These are phyloP conservation scores for Thaumatotibia leucotreta DNA, from an alignment of 1,140 invertebrate species.

Conservation along the genomic window DNA sequence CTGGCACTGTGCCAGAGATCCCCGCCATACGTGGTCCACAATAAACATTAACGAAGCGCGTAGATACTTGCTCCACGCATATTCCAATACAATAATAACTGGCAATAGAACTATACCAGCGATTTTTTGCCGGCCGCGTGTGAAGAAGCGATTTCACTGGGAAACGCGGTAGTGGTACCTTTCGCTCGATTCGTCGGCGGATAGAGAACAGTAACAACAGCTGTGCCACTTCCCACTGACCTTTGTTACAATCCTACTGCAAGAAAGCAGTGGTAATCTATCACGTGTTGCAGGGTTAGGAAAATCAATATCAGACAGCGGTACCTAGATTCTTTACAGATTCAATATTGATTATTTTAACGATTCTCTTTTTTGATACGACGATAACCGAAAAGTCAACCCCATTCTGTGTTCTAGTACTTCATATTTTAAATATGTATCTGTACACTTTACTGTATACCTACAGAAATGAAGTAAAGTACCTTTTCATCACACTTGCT, in stretches of 20 bases:
- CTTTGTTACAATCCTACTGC: constrained; percentile 45
- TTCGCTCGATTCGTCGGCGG: constrained; percentile 61
- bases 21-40: constrained; percentile 12
- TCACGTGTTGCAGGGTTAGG: constrained; percentile 12
- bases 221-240: constrained; percentile 61
- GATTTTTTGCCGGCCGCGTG: constrained; percentile 55
- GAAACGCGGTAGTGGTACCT: constrained; percentile 57
- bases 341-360: too few species aligned
- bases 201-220: constrained; percentile 56
- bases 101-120: constrained; percentile 40
- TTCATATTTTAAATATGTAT: too few species aligned
- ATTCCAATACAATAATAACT: constrained; percentile 61
- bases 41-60: constrained; percentile 17
- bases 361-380: too few species aligned
- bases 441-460: too few species aligned
- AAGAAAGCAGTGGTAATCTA: constrained; percentile 28
- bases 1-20: neutral
- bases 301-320: constrained; percentile 10
- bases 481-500: too few species aligned
- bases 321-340: too few species aligned
- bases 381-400: too few species aligned
- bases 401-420: too few species aligned
- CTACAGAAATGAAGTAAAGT: too few species aligned
- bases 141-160: constrained; percentile 69
- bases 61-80: constrained; percentile 29